Evolutionary conservation across 1,140 invertebrate genomes (phyloP), one percentile per base, ranked within the genome.

Genomic region (Nymphalis io): DNA sequence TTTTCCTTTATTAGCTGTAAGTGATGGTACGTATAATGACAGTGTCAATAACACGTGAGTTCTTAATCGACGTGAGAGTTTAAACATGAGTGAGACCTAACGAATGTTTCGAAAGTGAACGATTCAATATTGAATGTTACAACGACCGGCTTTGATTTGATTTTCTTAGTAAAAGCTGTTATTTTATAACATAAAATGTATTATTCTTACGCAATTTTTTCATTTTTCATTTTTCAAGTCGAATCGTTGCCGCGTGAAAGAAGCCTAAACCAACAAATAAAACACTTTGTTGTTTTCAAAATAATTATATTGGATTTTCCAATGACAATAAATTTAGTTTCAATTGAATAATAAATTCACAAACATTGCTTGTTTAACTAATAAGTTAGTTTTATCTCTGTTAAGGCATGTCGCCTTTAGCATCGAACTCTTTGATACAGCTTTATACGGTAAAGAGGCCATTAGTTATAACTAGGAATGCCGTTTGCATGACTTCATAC

Each of bases 91-190:
- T 16, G 58, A 55, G 42, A 53, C 59, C 20, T 27, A 38, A 53
- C 48, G 72, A 67, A 68, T 69, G 70, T 55, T 70, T 64, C 62
- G 75, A 74, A 80, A 80, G 75, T 78, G 67, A 64, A 46, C 63
- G 57, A 58, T 71, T 80, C 75, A 80, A 80, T 80, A 80, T 77
- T 80, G 68, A 68, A 64, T 59, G 53, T 40, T 39, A 21, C 40
- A 44, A 18, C 20, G 27, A 46, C 59, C 39, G 18, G 59, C 16
- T 15, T 13, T 11, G 59, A 60, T 16, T 46, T 46, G 42, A 46
- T 46, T n/a, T 42, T 42, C 13, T 42, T 33, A 8, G 27, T 33
- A 4, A 3, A 8, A 33, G 27, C 0, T 33, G 27, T 33, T 8
- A 33, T 33, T 5, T 8, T 4, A 23, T 23, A 23, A 23, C 23